Evolutionary conservation across 2,113 vertebrate species (phyloP).

Genomic region (Lagopus leucura): DNA sequence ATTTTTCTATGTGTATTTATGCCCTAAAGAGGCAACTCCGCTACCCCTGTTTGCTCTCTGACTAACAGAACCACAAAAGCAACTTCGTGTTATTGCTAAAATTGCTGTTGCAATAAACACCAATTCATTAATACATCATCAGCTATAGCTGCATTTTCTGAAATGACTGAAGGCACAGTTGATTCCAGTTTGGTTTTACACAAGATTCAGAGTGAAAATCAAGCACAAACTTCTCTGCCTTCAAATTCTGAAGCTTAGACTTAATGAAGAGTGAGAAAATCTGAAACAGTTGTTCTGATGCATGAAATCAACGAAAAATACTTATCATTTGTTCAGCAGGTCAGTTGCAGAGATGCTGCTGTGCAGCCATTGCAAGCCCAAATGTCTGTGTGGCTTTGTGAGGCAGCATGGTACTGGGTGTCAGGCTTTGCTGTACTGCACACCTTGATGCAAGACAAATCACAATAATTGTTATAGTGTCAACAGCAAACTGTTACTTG

Average conservation of each 20-base stretch:
- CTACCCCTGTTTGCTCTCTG: background rate
- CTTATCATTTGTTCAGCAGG: background rate
- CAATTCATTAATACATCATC: background rate
- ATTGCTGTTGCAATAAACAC: background rate
- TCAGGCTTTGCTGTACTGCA: background rate
- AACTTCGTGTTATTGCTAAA: background rate
- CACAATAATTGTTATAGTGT: background rate
- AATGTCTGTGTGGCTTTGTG: background rate
- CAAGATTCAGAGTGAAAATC: background rate
- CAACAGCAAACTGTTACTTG: background rate
- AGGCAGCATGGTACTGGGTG: background rate
- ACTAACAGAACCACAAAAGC: background rate
- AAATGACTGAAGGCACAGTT: background rate
- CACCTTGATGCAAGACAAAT: background rate
- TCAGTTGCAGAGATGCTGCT: conserved; percentile 1
- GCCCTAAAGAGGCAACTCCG: background rate
- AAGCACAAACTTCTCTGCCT: background rate
- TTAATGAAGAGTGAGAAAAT: conserved; percentile 7
- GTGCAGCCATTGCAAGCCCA: background rate
- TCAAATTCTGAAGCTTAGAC: background rate
- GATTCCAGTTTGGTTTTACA: background rate
- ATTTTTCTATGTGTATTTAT: background rate
- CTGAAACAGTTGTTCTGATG: background rate
- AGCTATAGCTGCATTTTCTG: background rate
- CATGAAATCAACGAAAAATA: conserved; percentile 14